Base-by-base conservation (phyloP, 1,140 invertebrate species). In the Lucilia sericata region DNA sequence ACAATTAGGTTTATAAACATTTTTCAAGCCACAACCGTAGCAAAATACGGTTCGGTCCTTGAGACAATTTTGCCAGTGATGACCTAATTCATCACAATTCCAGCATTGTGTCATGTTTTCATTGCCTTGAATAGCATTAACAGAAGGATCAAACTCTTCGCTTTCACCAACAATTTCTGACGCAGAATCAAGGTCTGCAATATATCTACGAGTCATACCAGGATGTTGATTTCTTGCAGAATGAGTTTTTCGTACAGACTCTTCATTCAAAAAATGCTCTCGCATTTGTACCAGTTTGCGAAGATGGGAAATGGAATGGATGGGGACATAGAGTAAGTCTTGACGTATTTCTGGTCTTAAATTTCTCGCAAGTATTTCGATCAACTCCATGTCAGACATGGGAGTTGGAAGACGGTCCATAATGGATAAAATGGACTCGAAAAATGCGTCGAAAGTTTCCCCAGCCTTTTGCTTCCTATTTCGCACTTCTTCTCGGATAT, bases 391-490 rank as follows among this genome's bases (percentile, higher is more conserved):
- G 21, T 84, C 84, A 7, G 34, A 25, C 55, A 84, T 78, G 8
- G 74, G 83, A 19, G 17, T 25, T 19, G 55, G 60, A 9, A 83
- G 82, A 5, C 21, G 34, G n/a, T 84, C 84, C 25, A 30, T 74
- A 13, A 80, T 65, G 17, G 51, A 60, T 14, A 25, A 55, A n/a
- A 84, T 21, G 10, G 65, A 21, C 47, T 84, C 76, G 34, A 36
- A 82, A 17, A 80, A 84, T 17, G 25, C 2, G 5, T 78, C 75
- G 70, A 81, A 84, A 2, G 49, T 36, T 74, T 84, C 84, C 8
- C 36, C 60, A 2, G 51, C 4, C 42, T 74, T 83, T 83, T 83
- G 82, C 25, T 83, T 83, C 12, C 82, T 65, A n/a, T 75, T 74
- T 9, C 84, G 51, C 2, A 81, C 65, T 12, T 84, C 47, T 42